phyloP scores from a whole-genome alignment of 2,113 vertebrate species.

The Gallinago jamesoni region DNA sequence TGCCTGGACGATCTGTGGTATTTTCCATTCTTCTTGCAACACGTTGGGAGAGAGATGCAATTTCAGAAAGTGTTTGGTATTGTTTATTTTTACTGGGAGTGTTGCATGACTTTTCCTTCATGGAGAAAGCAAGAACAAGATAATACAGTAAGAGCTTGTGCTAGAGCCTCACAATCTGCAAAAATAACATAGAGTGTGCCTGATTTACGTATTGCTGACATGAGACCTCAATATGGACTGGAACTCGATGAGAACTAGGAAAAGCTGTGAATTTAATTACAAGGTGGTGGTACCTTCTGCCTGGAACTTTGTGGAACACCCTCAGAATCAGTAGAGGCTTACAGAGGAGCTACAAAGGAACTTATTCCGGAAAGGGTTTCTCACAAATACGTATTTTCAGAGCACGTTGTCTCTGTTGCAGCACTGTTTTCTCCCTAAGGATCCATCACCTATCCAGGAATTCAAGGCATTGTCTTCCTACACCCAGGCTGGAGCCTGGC shows the following conservation, averaged over 20 bases:
- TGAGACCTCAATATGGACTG: background rate
- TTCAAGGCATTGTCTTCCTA: constrained; percentile 26
- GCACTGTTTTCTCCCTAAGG: background rate
- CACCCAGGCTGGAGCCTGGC: background rate
- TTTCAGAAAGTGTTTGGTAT: background rate
- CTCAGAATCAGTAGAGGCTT: background rate
- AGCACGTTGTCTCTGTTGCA: background rate
- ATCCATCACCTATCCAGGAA: constrained; percentile 36
- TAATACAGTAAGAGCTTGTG: background rate
- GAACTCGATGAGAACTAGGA: background rate
- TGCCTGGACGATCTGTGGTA: background rate
- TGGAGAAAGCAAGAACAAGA: background rate
- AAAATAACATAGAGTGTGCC: background rate
- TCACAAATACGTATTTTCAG: background rate
- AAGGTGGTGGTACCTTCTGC: background rate
- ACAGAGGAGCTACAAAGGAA: background rate
- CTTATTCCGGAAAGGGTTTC: background rate
- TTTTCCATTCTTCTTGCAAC: background rate
- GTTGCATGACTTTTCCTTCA: background rate
- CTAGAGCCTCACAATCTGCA: background rate
- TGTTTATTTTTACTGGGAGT: background rate
- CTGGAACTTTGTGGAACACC: background rate
- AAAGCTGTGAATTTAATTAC: background rate
- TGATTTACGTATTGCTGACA: accelerated
- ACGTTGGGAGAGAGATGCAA: background rate